Base-by-base conservation (phyloP, 2,888 invertebrate species). In the Meiosimyza platycephala region DNA sequence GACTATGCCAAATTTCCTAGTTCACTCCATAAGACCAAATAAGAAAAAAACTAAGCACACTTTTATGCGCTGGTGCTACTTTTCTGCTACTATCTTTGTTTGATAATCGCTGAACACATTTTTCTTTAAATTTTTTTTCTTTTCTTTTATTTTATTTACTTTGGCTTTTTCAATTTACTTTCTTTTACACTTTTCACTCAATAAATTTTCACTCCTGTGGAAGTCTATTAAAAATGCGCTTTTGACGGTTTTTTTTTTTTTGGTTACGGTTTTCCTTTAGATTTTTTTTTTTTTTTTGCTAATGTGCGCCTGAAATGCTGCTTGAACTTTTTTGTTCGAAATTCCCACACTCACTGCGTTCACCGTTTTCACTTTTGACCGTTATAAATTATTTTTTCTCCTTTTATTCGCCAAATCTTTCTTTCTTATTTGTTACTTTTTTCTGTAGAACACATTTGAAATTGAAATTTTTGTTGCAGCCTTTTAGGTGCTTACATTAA, bases 51-150 rank as follows among this genome's bases (percentile, higher is more conserved):
- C 60, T 55, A 18, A 70, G 74, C 78, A 78, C 77, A 80, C 76
- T 77, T 79, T 76, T 78, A 57, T 77, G 79, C 67, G 62, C 79
- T 79, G 74, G 74, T 73, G 76, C 77, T 78, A 78, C 48, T 64
- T 6, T 40, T 22, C 11, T 50, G 51, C 6, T 80, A 79, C 79
- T 80, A 82, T 82, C 81, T 76, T 79, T 77, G 77, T 80, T 80
- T 78, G 81, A 79, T 81, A 80, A 81, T 81, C 81, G 78, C 71
- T 55, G 75, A 62, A 73, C 80, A 79, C 78, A 81, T 80, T 78
- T 77, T 78, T 79, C 76, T 74, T 74, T 78, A 76, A 77, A 82
- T 82, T 82, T n/a, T 33, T 11, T 60, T 62, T n/a, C 22, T 47
- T 55, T 22, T 60, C 1, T 60, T 60, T 60, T 60, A 33, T 28